These are phyloP conservation scores for Anseranas semipalmata DNA, from an alignment of 2,113 vertebrate genomes.

Conservation along the genomic window DNA sequence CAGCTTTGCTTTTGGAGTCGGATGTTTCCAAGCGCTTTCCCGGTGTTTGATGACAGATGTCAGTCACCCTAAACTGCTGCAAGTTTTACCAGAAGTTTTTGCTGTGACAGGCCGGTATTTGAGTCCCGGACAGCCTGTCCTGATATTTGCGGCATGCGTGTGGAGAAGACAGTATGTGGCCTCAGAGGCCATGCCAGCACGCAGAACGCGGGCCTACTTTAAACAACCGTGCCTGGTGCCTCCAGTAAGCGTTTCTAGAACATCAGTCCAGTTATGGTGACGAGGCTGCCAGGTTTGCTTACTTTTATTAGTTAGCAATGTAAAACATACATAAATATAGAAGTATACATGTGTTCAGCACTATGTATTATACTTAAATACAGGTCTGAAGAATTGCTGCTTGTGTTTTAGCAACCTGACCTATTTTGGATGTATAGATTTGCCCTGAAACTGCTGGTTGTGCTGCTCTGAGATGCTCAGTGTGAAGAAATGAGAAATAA, in stretches of 20 bases:
- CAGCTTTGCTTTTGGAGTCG: neutral
- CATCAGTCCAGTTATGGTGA: neutral
- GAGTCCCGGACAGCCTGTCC: neutral
- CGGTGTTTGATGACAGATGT: neutral
- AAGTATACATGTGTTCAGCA: rapidly evolving
- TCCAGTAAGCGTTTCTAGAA: neutral
- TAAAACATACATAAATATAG: neutral
- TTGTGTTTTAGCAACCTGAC: neutral
- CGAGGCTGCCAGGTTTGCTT: neutral
- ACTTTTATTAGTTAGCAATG: neutral
- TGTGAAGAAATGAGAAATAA: neutral
- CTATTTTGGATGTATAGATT: neutral
- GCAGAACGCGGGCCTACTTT: neutral
- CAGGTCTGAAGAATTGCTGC: neutral
- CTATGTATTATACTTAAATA: neutral
- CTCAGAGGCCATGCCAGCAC: neutral
- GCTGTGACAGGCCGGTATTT: neutral
- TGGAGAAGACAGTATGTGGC: neutral
- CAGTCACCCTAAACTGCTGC: neutral
- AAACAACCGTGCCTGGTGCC: neutral
- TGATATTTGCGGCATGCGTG: neutral
- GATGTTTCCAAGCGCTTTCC: neutral
- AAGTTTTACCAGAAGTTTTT: neutral
- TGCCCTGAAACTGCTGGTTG: neutral
- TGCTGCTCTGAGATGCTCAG: neutral